These are phyloP conservation scores for Chloromyia formosa DNA, from an alignment of 2,888 invertebrate species.

Conservation along the genomic window DNA sequence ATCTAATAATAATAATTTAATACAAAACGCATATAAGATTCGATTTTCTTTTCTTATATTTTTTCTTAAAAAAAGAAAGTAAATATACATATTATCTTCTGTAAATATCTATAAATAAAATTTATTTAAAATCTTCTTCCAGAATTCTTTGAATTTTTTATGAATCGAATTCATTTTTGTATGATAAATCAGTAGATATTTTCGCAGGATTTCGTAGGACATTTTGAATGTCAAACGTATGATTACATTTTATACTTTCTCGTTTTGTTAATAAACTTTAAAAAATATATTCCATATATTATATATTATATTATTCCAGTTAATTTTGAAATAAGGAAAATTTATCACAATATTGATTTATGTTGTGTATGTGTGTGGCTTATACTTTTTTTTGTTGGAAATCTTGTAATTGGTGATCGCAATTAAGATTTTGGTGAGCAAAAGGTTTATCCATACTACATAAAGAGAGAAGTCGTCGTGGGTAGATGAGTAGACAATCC, in stretches of 20 bases:
- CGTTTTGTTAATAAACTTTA: constrained; percentile 29
- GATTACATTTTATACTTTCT: not conserved
- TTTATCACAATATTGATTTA: constrained; percentile 42
- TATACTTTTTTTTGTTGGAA: not conserved
- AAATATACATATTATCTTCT: not conserved
- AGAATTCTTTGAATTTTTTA: not conserved
- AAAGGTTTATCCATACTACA: too few species aligned
- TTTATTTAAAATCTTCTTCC: not conserved
- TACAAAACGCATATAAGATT: too few species aligned
- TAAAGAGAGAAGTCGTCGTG: too few species aligned
- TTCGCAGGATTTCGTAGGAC: too few species aligned
- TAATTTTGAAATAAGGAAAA: constrained; percentile 33
- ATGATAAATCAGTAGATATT: constrained; percentile 24
- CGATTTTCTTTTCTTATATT: not conserved
- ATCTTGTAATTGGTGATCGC: too few species aligned
- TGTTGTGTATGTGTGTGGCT: constrained; percentile 13
- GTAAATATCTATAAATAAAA: constrained; percentile 30
- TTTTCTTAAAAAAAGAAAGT: constrained; percentile 6
- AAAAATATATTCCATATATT: constrained; percentile 30
- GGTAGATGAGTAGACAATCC: too few species aligned
- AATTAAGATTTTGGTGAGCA: too few species aligned
- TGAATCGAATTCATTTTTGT: not conserved
- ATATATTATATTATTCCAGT: not conserved
- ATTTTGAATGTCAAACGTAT: constrained; percentile 15
- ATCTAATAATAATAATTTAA: constrained; percentile 20